phyloP scores from a whole-genome alignment of 2,888 invertebrate genomes.

The Portevinia maculata region DNA sequence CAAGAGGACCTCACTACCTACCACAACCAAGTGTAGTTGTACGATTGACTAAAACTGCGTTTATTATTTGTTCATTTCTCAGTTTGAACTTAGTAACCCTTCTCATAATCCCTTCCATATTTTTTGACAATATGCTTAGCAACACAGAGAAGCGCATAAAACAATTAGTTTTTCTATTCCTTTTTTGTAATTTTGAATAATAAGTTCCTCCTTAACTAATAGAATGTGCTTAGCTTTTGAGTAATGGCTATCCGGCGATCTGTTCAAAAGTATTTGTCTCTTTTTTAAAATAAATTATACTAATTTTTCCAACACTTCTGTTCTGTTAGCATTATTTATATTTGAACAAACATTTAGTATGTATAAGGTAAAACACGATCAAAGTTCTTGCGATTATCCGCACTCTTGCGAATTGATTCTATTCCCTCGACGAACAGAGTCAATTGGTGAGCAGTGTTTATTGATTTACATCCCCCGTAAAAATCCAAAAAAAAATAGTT shows the following conservation, averaged over 20 bases:
- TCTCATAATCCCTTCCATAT: slow-evolving; percentile 35
- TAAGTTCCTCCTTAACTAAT: slow-evolving; percentile 44
- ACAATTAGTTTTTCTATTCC: slow-evolving; percentile 40
- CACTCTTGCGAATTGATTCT: slow-evolving; percentile 43
- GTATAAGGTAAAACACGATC: slow-evolving; percentile 60
- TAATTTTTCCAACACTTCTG: slow-evolving; percentile 55
- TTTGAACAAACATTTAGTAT: slow-evolving; percentile 7
- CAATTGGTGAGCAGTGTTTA: slow-evolving; percentile 37
- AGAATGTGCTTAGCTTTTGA: slow-evolving; percentile 72
- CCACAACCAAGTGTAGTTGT: slow-evolving; percentile 51
- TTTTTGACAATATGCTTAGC: slow-evolving; percentile 61
- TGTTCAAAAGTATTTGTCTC: slow-evolving; percentile 55
- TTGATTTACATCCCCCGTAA: slow-evolving; percentile 38
- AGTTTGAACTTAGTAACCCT: slow-evolving; percentile 27
- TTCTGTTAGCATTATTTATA: slow-evolving; percentile 60
- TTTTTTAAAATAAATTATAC: slow-evolving; percentile 21
- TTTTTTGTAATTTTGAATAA: slow-evolving; percentile 25
- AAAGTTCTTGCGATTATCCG: slow-evolving; percentile 64
- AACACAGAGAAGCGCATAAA: slow-evolving; percentile 73
- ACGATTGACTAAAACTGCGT: slow-evolving; percentile 34
- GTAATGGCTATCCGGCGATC: slow-evolving; percentile 62
- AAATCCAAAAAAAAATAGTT: slow-evolving; percentile 43
- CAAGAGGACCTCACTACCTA: not conserved
- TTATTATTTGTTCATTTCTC: slow-evolving; percentile 15
- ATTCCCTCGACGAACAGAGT: slow-evolving; percentile 1